These are phyloP conservation scores for Porites lutea DNA, from an alignment of 64 coral and sea anemone genomes.

Conservation along the genomic window DNA sequence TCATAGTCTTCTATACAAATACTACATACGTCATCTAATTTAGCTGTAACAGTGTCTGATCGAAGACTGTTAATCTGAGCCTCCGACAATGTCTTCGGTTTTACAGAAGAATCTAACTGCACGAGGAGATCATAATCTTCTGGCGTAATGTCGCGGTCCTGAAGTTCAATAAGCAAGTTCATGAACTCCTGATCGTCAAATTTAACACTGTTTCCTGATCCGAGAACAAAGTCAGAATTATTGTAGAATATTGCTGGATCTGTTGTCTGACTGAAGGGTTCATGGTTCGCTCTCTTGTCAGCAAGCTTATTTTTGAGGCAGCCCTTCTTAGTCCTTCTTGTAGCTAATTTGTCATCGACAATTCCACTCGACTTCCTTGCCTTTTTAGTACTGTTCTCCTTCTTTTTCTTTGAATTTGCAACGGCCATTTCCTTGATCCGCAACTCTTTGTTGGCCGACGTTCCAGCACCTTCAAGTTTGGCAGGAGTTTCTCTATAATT, in stretches of 20 bases:
- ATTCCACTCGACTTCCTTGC: background rate
- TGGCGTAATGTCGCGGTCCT: slow-evolving; percentile 89
- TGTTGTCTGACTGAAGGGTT: background rate
- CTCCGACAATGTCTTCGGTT: slow-evolving; percentile 70
- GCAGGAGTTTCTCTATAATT: background rate
- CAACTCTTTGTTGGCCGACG: background rate
- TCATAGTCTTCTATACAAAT: slow-evolving; percentile 89
- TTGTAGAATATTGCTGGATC: slow-evolving; percentile 4
- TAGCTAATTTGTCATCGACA: background rate
- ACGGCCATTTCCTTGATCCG: slow-evolving; percentile 1
- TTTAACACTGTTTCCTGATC: slow-evolving; percentile 53
- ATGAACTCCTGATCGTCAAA: slow-evolving; percentile 46
- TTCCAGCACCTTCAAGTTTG: background rate
- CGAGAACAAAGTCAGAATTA: slow-evolving; percentile 35
- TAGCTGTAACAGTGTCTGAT: slow-evolving; percentile 47
- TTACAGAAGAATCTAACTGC: slow-evolving; percentile 70
- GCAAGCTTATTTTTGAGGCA: background rate
- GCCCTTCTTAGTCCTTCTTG: background rate
- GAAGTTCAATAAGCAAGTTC: slow-evolving; percentile 66
- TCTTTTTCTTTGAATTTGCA: slow-evolving; percentile 1
- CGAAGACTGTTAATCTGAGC: slow-evolving; percentile 56
- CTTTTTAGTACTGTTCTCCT: background rate
- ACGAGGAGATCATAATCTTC: slow-evolving; percentile 88
- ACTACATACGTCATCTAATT: slow-evolving; percentile 56
- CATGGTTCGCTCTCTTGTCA: background rate